Percentiles rank a stretch among this genome's conserved stretches.
Conservation (phyloP, 2,797 vertebrate species). For the Columba guinea region DNA sequence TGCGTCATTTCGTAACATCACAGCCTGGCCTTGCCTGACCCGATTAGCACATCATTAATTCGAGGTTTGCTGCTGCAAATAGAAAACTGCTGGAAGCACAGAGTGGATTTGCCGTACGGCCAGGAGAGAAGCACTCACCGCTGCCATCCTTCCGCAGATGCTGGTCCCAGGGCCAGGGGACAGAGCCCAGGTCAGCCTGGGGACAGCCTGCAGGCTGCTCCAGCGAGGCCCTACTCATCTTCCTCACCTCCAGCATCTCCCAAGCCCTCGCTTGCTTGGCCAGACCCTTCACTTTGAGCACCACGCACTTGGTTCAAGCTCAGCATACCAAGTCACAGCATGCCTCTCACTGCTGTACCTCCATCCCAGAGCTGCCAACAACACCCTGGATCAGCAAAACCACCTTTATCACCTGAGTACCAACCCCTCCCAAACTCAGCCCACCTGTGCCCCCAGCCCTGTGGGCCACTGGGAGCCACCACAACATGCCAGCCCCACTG, state of each 20-base stretch:
- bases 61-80: not conserved
- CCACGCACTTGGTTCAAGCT: rapidly evolving
- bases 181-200: no score
- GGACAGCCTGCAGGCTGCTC: not conserved
- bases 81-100: not conserved
- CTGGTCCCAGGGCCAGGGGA: no score
- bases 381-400: not conserved
- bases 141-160: rapidly evolving
- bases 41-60: not conserved
- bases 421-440: not conserved
- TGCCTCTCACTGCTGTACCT: not conserved
- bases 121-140: rapidly evolving
- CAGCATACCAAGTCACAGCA: not conserved
- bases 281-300: not conserved
- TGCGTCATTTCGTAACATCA: not conserved
- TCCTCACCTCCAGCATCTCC: not conserved
- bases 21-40: not conserved
- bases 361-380: not conserved
- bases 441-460: not conserved
- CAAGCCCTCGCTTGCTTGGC: not conserved
- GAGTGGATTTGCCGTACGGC: not conserved
- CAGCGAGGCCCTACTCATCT: not conserved
- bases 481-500: not conserved
- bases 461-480: not conserved
- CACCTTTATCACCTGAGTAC: not conserved